Evolutionary conservation across 2,888 invertebrate species (phyloP), one percentile per base, ranked within the genome.

Genomic region (Polyommatus icarus): DNA sequence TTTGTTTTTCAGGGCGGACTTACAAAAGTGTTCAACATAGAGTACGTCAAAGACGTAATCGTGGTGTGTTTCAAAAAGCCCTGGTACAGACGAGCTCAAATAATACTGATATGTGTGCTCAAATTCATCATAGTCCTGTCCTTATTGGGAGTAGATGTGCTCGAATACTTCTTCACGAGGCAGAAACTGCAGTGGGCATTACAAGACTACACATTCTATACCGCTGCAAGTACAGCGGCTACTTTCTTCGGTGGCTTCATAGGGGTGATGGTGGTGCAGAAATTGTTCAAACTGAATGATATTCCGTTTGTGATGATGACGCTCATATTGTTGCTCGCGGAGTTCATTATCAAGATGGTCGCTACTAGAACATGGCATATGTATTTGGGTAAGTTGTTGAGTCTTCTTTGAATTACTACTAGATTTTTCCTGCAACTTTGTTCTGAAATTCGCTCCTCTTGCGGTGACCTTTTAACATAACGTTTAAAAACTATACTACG

Each of bases 171-270:
- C 78, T 96, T 95, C 82, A 85, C 95, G 6, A 92, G 95, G 80
- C 92, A 94, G 73, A 94, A 95, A 83, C 94, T 97, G 78, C 89
- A 94, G 32, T 96, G 96, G 96, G 91, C 95, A 29, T 88, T 96
- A 46, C 85, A 92, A 46, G 88, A 95, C 29, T 96, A 92, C 81
- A 95, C 95, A 1, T 86, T 90, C 29, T 96, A 91, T 83, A 89
- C 90, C 46, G 94, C 95, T 4, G 84, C 89, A 0, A 88, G 86
- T 76, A 91, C 94, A 57, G 78, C 95, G 1, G 91, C 95, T 15
- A 82, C 95, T 24, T 82, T 95, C 18, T 92, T 95, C 2, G 90
- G 95, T 3, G 93, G 94, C 82, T 73, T 95, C 29, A 83, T 96
- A 1, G 84, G 84, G 0, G 81, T 86, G 18, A 78, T 82, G 12